phyloP scores from a whole-genome alignment of 2,113 vertebrate genomes.

The Ictalurus punctatus region DNA sequence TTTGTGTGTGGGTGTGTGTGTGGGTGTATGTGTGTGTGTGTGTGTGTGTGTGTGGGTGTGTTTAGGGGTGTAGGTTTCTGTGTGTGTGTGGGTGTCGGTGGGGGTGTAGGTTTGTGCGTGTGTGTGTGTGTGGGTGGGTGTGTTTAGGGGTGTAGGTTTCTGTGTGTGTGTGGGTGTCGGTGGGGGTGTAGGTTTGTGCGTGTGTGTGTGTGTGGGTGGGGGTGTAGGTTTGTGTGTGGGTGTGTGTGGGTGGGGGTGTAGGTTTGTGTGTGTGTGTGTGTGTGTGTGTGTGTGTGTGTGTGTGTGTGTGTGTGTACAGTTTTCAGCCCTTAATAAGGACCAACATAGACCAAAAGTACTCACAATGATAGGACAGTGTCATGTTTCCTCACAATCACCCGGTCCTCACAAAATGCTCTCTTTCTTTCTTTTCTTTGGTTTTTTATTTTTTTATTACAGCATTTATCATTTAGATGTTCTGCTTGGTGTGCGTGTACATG shows the following conservation, averaged over 20 bases:
- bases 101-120: too few relatives aligned
- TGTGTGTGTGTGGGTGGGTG: not conserved
- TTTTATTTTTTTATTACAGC: too few relatives aligned
- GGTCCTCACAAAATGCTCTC: not conserved
- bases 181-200: too few relatives aligned
- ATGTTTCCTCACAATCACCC: not conserved
- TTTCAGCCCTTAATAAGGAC: not conserved
- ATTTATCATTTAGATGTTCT: not conserved
- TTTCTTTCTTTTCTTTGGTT: not conserved
- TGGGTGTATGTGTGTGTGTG: not conserved
- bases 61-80: not conserved
- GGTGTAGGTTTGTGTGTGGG: not conserved
- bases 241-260: not conserved
- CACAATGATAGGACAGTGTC: not conserved
- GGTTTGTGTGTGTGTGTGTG: constrained; percentile 3
- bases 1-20: too few relatives aligned
- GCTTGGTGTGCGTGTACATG: constrained; percentile 21
- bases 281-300: constrained; percentile 2
- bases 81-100: not conserved
- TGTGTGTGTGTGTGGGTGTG: not conserved
- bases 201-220: too few relatives aligned
- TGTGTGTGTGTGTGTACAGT: not conserved
- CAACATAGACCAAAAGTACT: not conserved
- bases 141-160: not conserved
- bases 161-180: not conserved